These are phyloP conservation scores for Condylostylus longicornis DNA, from an alignment of 1,140 invertebrate species.

Conservation along the genomic window DNA sequence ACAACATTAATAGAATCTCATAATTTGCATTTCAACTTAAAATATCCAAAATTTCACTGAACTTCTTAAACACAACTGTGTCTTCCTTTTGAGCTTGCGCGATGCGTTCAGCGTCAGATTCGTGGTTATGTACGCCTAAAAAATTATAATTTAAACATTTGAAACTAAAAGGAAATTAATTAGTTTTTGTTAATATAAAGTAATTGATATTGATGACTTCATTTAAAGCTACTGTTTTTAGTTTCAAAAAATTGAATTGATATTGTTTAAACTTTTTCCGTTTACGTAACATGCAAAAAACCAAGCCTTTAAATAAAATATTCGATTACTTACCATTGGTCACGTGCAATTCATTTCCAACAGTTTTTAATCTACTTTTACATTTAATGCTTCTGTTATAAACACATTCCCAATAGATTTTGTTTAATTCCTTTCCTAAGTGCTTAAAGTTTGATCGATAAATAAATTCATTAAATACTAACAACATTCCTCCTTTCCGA, in stretches of 20 bases:
- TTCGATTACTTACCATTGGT: constrained; percentile 22
- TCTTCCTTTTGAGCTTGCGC: constrained; percentile 17
- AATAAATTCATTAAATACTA: constrained; percentile 28
- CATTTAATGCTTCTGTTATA: constrained; percentile 29
- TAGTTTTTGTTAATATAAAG: not conserved
- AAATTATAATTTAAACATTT: constrained; percentile 1
- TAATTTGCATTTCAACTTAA: no score
- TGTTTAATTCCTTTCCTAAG: constrained; percentile 22
- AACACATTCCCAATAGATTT: constrained; percentile 30
- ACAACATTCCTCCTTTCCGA: constrained; percentile 25
- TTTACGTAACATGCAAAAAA: not conserved
- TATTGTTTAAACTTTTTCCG: not conserved
- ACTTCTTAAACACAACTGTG: constrained; percentile 25
- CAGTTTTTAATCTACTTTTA: constrained; percentile 28
- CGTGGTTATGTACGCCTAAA: constrained; percentile 27
- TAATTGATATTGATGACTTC: not conserved
- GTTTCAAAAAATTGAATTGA: not conserved
- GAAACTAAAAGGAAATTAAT: not conserved
- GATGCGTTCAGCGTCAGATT: constrained; percentile 21
- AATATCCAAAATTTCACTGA: constrained; percentile 11
- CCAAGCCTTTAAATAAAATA: not conserved
- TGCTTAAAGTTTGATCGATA: constrained; percentile 31
- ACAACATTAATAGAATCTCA: no score
- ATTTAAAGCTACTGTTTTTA: no score
- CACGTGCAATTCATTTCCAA: constrained; percentile 29